Percentiles rank a stretch among this genome's conserved stretches.
These are phyloP conservation scores for Otis tarda DNA, from an alignment of 2,113 vertebrate species.

Conservation along the genomic window DNA sequence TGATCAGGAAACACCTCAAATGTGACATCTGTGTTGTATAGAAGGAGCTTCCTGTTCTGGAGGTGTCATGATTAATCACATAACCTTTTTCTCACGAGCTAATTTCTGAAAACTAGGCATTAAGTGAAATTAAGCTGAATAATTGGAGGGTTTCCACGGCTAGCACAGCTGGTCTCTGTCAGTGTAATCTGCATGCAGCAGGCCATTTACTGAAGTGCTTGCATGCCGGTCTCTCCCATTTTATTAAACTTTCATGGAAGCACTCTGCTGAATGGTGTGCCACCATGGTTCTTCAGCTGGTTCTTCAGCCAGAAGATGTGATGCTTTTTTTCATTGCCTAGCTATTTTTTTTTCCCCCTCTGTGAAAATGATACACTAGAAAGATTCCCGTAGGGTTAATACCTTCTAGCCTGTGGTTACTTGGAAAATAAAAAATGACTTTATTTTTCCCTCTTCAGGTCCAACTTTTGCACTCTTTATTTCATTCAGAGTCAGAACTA, in stretches of 20 bases:
- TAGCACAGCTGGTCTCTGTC: neutral
- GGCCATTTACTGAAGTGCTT: neutral
- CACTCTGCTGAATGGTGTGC: accelerated
- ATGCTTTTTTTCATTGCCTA: neutral
- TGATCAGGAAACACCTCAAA: neutral
- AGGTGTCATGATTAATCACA: neutral
- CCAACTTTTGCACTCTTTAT: neutral
- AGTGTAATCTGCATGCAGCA: neutral
- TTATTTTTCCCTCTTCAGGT: neutral
- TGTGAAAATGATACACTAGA: neutral
- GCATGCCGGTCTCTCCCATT: neutral
- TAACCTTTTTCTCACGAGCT: neutral
- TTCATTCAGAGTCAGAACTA: neutral
- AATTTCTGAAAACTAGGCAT: slow-evolving; percentile 12
- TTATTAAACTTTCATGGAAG: neutral
- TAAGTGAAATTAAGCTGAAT: slow-evolving; percentile 37
- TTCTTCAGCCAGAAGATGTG: neutral
- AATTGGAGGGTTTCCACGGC: neutral
- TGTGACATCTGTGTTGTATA: neutral
- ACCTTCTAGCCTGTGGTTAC: neutral
- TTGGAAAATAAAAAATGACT: neutral
- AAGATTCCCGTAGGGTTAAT: neutral
- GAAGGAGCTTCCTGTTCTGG: neutral
- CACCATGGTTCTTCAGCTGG: accelerated
- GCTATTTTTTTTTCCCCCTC: neutral